These are phyloP conservation scores for Mustela nigripes DNA, from an alignment of 2,113 vertebrate genomes.

Conservation along the genomic window DNA sequence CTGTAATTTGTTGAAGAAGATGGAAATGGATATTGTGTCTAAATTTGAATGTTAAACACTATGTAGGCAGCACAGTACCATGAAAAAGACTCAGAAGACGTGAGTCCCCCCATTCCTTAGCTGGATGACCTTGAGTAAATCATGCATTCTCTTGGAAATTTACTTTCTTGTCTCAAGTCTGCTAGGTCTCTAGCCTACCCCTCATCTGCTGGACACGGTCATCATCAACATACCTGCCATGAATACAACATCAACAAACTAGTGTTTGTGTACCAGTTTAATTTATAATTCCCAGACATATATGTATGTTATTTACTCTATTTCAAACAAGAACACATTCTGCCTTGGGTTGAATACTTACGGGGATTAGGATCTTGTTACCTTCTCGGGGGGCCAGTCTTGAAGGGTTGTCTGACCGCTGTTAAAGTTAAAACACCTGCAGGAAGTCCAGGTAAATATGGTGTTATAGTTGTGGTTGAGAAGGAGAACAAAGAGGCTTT, in stretches of 20 bases:
- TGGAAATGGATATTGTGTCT: slow-evolving; percentile 22
- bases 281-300: not conserved
- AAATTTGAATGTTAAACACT: slow-evolving; percentile 12
- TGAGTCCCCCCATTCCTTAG: not conserved
- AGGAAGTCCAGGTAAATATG: not conserved
- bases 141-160: not conserved
- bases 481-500: not conserved
- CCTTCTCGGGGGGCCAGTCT: not conserved
- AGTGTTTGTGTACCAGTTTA: not conserved
- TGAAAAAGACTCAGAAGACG: not conserved
- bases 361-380: not conserved
- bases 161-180: not conserved
- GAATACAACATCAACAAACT: not conserved
- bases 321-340: not conserved
- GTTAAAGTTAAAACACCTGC: not conserved
- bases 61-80: not conserved
- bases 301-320: not conserved
- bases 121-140: not conserved
- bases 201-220: not conserved
- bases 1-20: slow-evolving; percentile 36
- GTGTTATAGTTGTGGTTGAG: not conserved
- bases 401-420: not conserved
- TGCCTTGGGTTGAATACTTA: not conserved
- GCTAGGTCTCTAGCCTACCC: not conserved
- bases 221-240: not conserved